These are phyloP conservation scores for Mohoua ochrocephala DNA, from an alignment of 2,113 vertebrate genomes.

Conservation along the genomic window DNA sequence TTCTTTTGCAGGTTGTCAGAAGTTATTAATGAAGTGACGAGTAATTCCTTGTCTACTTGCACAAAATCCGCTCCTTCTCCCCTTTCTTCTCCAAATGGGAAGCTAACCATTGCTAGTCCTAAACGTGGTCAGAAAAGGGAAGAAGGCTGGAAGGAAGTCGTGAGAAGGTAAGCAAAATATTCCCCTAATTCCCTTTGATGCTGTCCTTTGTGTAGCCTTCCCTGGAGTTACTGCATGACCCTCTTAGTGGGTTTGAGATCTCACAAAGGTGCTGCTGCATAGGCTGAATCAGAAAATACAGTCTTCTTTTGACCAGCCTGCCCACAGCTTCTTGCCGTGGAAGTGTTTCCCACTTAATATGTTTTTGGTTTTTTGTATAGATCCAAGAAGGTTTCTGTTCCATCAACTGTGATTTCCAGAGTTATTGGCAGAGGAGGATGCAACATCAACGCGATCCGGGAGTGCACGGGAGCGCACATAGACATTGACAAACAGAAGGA, in stretches of 20 bases:
- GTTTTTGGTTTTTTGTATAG: conserved; percentile 62
- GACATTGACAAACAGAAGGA: conserved; percentile 99
- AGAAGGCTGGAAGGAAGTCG: conserved; percentile 99
- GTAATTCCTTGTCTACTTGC: conserved; percentile 86
- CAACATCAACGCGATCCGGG: conserved; percentile 97
- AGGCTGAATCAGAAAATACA: neutral
- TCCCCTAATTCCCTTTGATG: neutral
- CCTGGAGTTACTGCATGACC: neutral
- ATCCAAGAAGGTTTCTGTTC: conserved; percentile 98
- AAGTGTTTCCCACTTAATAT: neutral
- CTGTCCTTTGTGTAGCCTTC: neutral
- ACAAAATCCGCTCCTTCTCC: conserved; percentile 92
- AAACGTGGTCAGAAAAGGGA: conserved; percentile 97
- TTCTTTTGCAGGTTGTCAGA: conserved; percentile 79
- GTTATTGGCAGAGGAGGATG: conserved; percentile 98
- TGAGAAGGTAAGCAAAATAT: conserved; percentile 81
- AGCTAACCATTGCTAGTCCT: conserved; percentile 95
- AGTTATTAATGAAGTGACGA: conserved; percentile 78
- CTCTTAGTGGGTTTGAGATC: too few relatives aligned
- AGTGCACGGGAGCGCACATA: conserved; percentile 97
- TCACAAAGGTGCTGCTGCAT: rapidly evolving
- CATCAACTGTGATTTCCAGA: conserved; percentile 95
- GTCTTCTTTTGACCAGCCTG: neutral
- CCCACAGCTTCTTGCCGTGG: neutral
- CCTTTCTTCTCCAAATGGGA: conserved; percentile 90